Evolutionary conservation across 2,113 vertebrate genomes (phyloP).

Genomic region (Peucedramus taeniatus): DNA sequence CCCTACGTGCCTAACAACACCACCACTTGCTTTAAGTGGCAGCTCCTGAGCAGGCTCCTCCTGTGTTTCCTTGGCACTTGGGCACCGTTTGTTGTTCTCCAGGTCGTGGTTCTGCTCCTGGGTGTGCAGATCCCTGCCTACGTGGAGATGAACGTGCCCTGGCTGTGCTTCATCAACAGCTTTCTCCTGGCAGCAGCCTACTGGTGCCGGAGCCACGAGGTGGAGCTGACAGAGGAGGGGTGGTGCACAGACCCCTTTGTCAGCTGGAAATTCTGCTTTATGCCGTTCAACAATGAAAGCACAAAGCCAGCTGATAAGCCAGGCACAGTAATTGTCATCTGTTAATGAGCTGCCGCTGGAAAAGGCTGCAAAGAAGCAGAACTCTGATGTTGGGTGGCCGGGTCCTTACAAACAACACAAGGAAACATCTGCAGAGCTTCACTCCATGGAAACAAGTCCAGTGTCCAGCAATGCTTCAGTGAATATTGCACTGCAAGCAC

Average conservation of each 20-base stretch:
- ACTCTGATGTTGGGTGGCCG: accelerated
- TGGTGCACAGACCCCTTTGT: conserved; percentile 79
- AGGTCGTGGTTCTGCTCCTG: conserved; percentile 61
- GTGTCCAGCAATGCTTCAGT: accelerated
- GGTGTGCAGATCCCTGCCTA: conserved; percentile 75
- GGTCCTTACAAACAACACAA: not conserved
- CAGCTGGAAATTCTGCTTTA: conserved; percentile 81
- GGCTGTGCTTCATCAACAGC: conserved; percentile 87
- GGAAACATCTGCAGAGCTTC: not conserved
- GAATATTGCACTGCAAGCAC: not conserved
- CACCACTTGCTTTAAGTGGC: not conserved
- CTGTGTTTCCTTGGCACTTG: conserved; percentile 79
- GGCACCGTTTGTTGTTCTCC: conserved; percentile 75
- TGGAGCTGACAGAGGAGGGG: conserved; percentile 29
- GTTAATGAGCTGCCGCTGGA: conserved; percentile 16
- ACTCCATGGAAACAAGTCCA: not conserved
- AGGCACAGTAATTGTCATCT: conserved; percentile 39
- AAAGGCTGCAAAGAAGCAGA: not conserved
- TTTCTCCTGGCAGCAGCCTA: conserved; percentile 75
- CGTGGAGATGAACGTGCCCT: conserved; percentile 82
- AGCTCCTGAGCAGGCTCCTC: conserved; percentile 63
- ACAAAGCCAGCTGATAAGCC: conserved; percentile 47
- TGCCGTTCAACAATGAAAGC: conserved; percentile 50
- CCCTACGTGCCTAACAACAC: not conserved
- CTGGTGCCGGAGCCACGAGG: conserved; percentile 63